These are phyloP conservation scores for Koerneria pararmatus DNA, from an alignment of 2,888 invertebrate species.

Conservation along the genomic window DNA sequence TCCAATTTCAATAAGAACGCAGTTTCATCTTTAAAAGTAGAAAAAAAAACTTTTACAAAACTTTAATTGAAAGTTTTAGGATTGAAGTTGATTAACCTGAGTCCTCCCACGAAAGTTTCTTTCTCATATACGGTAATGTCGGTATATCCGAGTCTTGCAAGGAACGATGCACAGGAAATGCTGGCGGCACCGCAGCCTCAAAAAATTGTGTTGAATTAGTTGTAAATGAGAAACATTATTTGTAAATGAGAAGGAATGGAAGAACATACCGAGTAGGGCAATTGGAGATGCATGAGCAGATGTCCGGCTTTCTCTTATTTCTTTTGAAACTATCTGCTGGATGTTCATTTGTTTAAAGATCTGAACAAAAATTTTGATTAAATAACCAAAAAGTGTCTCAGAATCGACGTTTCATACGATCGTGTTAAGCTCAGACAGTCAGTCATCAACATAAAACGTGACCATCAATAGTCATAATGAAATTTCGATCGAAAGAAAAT, in stretches of 20 bases:
- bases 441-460: background rate
- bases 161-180: conserved; percentile 89
- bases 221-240: too few relatives aligned
- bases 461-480: background rate
- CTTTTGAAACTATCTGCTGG: conserved; percentile 78
- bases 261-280: conserved; percentile 78
- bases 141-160: conserved; percentile 86
- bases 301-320: conserved; percentile 49
- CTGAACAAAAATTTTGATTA: conserved; percentile 20
- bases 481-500: background rate
- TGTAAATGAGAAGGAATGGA: too few relatives aligned
- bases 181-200: conserved; percentile 96
- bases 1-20: background rate
- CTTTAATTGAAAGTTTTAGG: conserved; percentile 12
- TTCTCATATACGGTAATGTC: conserved; percentile 89
- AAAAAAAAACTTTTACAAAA: background rate
- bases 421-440: background rate
- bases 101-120: conserved; percentile 79
- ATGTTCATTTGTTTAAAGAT: conserved; percentile 86
- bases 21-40: background rate
- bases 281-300: conserved; percentile 69
- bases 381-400: background rate
- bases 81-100: conserved; percentile 68
- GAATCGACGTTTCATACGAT: background rate
- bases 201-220: too few relatives aligned